A percentile compares a stretch with the other conserved stretches of the same genome.
Evolutionary conservation across 1,140 invertebrate species (phyloP).

Genomic region (Camponotus pennsylvanicus): DNA sequence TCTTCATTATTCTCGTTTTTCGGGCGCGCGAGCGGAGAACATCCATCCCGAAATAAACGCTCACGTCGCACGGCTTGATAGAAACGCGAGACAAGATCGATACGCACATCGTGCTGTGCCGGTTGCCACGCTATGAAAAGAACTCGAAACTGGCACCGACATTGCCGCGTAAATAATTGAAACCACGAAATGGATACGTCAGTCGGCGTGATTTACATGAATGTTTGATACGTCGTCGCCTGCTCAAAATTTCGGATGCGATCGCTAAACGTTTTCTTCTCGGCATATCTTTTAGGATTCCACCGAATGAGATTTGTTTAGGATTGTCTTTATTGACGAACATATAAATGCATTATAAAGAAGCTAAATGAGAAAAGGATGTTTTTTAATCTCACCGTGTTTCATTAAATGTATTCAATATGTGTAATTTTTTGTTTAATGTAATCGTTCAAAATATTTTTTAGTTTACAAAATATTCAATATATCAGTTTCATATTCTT

Average conservation of each 20-base stretch:
- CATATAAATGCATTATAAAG: background rate
- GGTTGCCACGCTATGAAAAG: conserved; percentile 37
- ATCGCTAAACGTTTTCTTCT: conserved; percentile 44
- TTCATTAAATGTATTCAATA: background rate
- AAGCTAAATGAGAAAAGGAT: background rate
- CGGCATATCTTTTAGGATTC: conserved; percentile 18
- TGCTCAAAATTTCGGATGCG: conserved; percentile 45
- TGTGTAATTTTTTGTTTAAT: background rate
- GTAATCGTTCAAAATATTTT: background rate
- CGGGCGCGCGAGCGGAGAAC: background rate
- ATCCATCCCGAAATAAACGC: conserved; percentile 56
- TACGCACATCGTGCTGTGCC: conserved; percentile 24
- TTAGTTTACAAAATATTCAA: background rate
- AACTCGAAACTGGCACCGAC: conserved; percentile 36
- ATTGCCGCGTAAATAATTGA: conserved; percentile 70
- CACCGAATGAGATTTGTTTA: background rate
- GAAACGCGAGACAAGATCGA: conserved; percentile 63
- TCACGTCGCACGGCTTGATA: conserved; percentile 42
- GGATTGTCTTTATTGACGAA: background rate
- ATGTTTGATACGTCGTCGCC: conserved; percentile 69
- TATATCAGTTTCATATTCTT: background rate
- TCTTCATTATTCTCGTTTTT: conserved; percentile 53
- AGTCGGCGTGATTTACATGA: conserved; percentile 71
- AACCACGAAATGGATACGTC: conserved; percentile 71
- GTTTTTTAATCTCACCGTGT: background rate